Evolutionary conservation across 2,888 invertebrate genomes (phyloP), one percentile per base, ranked within the genome.

Genomic region (Chorisops tibialis): DNA sequence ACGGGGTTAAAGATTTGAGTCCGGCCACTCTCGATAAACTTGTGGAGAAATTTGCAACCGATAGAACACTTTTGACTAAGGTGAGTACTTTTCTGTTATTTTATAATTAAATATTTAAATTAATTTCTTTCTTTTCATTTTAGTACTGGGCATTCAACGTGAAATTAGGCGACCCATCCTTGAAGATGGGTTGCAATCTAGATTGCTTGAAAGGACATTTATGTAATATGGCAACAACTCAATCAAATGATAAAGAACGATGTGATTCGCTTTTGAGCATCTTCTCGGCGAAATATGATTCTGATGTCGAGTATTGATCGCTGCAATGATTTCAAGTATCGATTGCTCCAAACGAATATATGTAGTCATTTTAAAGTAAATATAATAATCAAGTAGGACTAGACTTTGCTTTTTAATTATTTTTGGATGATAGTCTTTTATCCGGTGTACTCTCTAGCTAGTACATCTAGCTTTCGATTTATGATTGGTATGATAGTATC

Each of bases 21-120:
- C 83, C 88, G 0, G 70, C 74, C 1, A 85, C 87, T 56, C 79
- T 92, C 70, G 80, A 85, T 69, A 69, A 81, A 21, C 79, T 91
- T 59, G 79, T 88, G 0, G 70, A 79, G 16, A 75, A 79, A 56
- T 85, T 90, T 84, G 82, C 76, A 3, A 68, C 69, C 30, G 62
- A 71, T 2, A 74, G 73, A 1, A 54, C 63, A 0, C 5, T 74
- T 3, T 59, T 78, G 2, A 68, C 71, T 4, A 72, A 70, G 70
- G 74, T 74, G 52, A 21, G 56, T 39, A 18, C n/a, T n/a, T n/a
- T n/a, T n/a, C n/a, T n/a, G n/a, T n/a, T 41, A 35, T 7, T 30
- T 2, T 30, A 9, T 30, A 30, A 30, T 30, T n/a, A 30, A 30
- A 5, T 16, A 50, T 37, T 24, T 43, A 7, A 21, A n/a, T 52